Conservation (phyloP, 2,797 vertebrate genomes). For the Eulemur mongoz region DNA sequence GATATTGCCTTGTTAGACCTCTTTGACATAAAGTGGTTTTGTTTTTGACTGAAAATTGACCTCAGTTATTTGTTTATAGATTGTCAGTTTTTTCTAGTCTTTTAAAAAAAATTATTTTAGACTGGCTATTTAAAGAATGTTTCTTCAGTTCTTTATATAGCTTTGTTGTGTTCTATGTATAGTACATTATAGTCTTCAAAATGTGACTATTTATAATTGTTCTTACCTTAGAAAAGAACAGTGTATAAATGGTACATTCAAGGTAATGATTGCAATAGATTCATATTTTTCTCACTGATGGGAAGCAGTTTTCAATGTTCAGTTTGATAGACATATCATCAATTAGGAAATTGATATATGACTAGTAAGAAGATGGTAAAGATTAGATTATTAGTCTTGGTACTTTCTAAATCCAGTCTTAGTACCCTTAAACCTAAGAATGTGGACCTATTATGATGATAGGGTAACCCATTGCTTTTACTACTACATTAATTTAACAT, state of each 20-base stretch:
- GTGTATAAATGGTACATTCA: neutral
- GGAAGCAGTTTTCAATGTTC: neutral
- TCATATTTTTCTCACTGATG: neutral
- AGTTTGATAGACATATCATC: neutral
- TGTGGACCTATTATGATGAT: neutral
- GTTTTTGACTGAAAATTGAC: conserved; percentile 16
- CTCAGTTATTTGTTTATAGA: neutral
- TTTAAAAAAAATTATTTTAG: neutral
- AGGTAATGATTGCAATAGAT: neutral
- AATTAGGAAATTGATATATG: neutral
- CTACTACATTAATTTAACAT: neutral
- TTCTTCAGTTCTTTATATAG: neutral
- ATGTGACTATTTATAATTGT: neutral
- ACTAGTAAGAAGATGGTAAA: neutral
- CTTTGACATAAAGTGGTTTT: neutral
- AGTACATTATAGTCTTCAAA: neutral
- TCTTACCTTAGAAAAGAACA: neutral
- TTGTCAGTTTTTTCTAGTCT: neutral
- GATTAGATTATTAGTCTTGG: neutral
- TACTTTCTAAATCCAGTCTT: neutral
- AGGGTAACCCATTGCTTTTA: neutral
- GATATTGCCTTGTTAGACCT: neutral
- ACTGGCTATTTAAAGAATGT: neutral
- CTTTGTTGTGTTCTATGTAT: neutral
- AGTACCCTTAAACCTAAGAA: neutral